Evolutionary conservation across 1,140 invertebrate species (phyloP).

Genomic region (Drosophila insularis): DNA sequence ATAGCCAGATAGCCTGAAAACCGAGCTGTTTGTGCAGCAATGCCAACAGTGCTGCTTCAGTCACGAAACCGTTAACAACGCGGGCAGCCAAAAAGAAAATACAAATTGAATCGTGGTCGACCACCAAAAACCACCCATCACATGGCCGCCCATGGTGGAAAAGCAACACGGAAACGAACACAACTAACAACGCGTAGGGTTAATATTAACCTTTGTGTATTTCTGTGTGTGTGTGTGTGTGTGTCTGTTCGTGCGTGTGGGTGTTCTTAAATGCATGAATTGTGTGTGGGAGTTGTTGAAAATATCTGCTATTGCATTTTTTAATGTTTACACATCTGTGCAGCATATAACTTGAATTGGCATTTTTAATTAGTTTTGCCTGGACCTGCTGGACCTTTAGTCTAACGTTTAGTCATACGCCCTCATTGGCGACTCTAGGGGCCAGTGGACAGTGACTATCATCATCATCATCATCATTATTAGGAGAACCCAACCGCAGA

Average conservation of each 20-base stretch:
- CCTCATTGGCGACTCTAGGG: constrained; percentile 37
- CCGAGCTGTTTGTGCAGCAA: constrained; percentile 52
- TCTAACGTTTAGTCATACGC: constrained; percentile 36
- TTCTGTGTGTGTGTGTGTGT: constrained; percentile 6
- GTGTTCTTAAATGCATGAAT: constrained; percentile 2
- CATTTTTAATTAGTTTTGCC: constrained; percentile 40
- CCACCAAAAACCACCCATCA: constrained; percentile 26
- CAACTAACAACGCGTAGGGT: constrained; percentile 59
- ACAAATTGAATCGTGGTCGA: constrained; percentile 24
- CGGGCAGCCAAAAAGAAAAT: constrained; percentile 46
- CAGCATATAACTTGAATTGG: constrained; percentile 10
- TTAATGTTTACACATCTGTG: constrained; percentile 26
- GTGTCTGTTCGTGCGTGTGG: constrained; percentile 4
- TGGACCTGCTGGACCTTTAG: constrained; percentile 1
- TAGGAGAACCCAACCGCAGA: constrained; percentile 16
- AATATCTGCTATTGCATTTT: constrained; percentile 9
- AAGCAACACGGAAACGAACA: constrained; percentile 61
- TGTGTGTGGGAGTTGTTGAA: constrained; percentile 39
- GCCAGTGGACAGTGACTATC: constrained; percentile 23
- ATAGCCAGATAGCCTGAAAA: constrained; percentile 61
- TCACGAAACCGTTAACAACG: constrained; percentile 69
- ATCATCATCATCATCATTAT: not conserved
- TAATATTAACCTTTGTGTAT: constrained; percentile 32
- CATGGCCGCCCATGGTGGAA: constrained; percentile 30
- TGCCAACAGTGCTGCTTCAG: constrained; percentile 69